phyloP scores from a whole-genome alignment of 2,797 vertebrate species.

The Avahi laniger region DNA sequence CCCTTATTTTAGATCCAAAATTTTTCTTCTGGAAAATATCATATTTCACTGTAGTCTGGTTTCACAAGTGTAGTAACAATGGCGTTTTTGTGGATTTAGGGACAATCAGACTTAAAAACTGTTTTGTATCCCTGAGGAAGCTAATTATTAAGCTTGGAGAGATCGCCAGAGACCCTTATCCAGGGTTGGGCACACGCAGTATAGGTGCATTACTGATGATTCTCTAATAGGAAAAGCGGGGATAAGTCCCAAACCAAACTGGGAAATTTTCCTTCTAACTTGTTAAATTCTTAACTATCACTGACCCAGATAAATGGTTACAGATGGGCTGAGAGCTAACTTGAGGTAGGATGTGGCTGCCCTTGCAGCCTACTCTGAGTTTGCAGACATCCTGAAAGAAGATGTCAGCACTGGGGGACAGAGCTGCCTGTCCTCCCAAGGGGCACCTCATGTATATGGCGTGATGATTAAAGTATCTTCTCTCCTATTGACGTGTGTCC shows the following conservation, averaged over 20 bases:
- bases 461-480: neutral
- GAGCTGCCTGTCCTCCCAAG: neutral
- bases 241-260: neutral
- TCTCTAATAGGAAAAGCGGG: neutral
- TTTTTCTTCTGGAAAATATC: conserved; percentile 45
- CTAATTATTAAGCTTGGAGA: conserved; percentile 10
- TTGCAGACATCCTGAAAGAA: neutral
- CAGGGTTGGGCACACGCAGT: neutral
- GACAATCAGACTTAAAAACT: neutral
- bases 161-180: neutral
- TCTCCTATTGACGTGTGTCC: neutral
- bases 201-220: neutral
- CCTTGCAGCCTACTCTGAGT: neutral
- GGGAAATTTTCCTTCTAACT: neutral
- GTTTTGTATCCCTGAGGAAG: neutral
- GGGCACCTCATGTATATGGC: neutral
- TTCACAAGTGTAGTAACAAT: neutral
- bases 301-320: conserved; percentile 45
- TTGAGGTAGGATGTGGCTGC: neutral
- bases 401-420: neutral
- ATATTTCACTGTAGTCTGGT: conserved; percentile 36
- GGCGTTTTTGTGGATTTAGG: neutral
- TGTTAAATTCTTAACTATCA: conserved; percentile 32
- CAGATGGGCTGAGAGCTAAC: conserved; percentile 33
- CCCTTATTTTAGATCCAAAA: conserved; percentile 51